Conservation (phyloP, 2,113 vertebrate genomes). For the Girardinichthys multiradiatus region DNA sequence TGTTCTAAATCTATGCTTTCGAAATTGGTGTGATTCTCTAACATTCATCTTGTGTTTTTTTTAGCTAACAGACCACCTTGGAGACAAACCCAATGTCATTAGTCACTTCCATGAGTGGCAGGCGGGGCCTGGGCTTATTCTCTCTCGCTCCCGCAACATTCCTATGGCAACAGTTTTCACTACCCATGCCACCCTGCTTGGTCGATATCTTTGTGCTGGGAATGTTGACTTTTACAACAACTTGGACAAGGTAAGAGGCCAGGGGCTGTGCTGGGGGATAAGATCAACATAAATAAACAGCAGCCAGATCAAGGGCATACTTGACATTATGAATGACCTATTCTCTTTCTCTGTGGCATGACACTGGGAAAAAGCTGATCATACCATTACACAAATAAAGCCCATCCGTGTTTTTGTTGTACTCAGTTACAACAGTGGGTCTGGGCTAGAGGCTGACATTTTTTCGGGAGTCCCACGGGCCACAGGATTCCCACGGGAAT, state of each 20-base stretch:
- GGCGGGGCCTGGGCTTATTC: constrained; percentile 88
- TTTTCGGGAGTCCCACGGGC: too few species aligned
- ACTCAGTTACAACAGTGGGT: too few species aligned
- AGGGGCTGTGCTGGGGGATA: neutral
- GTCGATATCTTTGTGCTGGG: constrained; percentile 93
- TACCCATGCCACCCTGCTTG: constrained; percentile 94
- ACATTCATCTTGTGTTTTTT: constrained; percentile 24
- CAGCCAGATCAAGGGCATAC: too few species aligned
- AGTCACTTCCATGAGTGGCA: constrained; percentile 98
- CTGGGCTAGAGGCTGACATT: too few species aligned
- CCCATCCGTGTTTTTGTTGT: too few species aligned
- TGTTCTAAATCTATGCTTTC: neutral
- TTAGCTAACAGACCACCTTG: constrained; percentile 85
- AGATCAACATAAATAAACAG: neutral
- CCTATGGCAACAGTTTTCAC: constrained; percentile 94
- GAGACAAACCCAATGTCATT: constrained; percentile 84
- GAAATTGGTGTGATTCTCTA: neutral
- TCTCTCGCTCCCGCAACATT: constrained; percentile 86
- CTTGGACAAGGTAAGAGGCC: constrained; percentile 85
- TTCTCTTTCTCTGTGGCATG: too few species aligned
- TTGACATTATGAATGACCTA: too few species aligned
- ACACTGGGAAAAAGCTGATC: too few species aligned
- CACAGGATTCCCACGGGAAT: too few species aligned
- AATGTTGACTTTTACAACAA: constrained; percentile 96
- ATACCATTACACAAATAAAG: too few species aligned